These are phyloP conservation scores for Calliopsis andreniformis DNA, from an alignment of 1,140 invertebrate species.

Conservation along the genomic window DNA sequence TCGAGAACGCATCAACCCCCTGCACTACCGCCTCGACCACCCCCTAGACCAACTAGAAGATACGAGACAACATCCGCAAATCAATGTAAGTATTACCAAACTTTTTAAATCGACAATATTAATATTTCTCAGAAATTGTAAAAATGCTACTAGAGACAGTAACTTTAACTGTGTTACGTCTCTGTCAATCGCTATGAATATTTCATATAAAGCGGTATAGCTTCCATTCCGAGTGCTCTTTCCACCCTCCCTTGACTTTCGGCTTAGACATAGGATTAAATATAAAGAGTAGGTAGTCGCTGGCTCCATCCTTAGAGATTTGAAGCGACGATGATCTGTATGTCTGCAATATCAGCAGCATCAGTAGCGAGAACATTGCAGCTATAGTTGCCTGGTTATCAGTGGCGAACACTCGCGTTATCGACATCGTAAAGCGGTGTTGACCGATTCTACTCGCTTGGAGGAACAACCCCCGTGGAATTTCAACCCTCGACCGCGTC, in stretches of 20 bases:
- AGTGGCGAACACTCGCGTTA: slow-evolving; percentile 44
- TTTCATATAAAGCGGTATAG: slow-evolving; percentile 21
- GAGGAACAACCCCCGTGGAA: slow-evolving; percentile 46
- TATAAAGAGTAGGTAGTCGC: background rate
- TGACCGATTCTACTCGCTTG: slow-evolving; percentile 34
- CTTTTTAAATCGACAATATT: background rate
- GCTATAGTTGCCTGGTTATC: slow-evolving; percentile 41
- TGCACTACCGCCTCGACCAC: slow-evolving; percentile 77
- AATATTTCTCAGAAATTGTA: too few species aligned
- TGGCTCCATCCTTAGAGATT: slow-evolving; percentile 50
- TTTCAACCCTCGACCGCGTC: slow-evolving; percentile 60
- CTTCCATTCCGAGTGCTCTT: background rate
- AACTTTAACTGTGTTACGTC: too few species aligned
- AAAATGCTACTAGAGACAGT: too few species aligned
- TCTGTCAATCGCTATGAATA: too few species aligned
- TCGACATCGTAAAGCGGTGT: slow-evolving; percentile 40
- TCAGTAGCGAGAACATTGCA: background rate
- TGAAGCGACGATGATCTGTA: background rate
- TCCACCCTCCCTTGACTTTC: slow-evolving; percentile 38
- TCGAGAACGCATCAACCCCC: slow-evolving; percentile 78
- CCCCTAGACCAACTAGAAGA: slow-evolving; percentile 75
- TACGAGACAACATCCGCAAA: slow-evolving; percentile 72
- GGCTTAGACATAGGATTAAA: slow-evolving; percentile 21
- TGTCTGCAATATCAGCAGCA: slow-evolving; percentile 47
- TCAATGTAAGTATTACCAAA: slow-evolving; percentile 71